Evolutionary conservation across 37 sponge, comb jelly and placozoan species (phyloP), one percentile per base, ranked within the genome.

Genomic region (Eunapius fragilis): DNA sequence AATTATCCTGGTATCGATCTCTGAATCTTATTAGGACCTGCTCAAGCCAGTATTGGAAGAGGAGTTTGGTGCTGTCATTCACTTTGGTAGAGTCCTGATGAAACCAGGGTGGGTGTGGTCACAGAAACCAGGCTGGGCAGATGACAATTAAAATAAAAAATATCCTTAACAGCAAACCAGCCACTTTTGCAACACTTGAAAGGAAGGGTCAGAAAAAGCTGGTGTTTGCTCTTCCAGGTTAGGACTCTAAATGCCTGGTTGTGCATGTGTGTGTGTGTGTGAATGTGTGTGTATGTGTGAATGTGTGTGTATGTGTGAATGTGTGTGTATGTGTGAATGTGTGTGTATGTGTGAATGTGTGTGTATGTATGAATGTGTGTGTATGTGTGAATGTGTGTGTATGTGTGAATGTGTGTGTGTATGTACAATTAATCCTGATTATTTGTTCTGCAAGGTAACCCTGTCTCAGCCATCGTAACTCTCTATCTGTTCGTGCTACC

Each of bases 91-190:
- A 73, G 96, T 97, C 36, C 83, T 93, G 73, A 92, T 99, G 93
- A 99, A 97, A 30, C 99, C 99, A 70, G 99, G 99, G 97, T 31
- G 10, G 31, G 24, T 67, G 28, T 37, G 37, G 24, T 27, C 32
- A 35, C 10, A 71, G 24, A 19, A n/a, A n/a, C n/a, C n/a, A n/a
- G n/a, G n/a, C n/a, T n/a, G n/a, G n/a, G n/a, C n/a, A n/a, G n/a
- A n/a, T n/a, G n/a, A n/a, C n/a, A n/a, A n/a, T n/a, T n/a, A n/a
- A n/a, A n/a, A n/a, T n/a, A n/a, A n/a, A n/a, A n/a, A n/a, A n/a
- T n/a, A n/a, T n/a, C n/a, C n/a, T n/a, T n/a, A n/a, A 25, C 37
- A 96, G 97, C 0, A 99, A 99, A 80, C 99, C 99, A 27, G 97
- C 98, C 22, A 97, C 98, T n/a, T 97, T 99, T 85, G 98, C 95